Percentiles rank a stretch among this genome's conserved stretches.
Evolutionary conservation across 2,888 invertebrate genomes (phyloP).

Genomic region (Drosophila leonis): DNA sequence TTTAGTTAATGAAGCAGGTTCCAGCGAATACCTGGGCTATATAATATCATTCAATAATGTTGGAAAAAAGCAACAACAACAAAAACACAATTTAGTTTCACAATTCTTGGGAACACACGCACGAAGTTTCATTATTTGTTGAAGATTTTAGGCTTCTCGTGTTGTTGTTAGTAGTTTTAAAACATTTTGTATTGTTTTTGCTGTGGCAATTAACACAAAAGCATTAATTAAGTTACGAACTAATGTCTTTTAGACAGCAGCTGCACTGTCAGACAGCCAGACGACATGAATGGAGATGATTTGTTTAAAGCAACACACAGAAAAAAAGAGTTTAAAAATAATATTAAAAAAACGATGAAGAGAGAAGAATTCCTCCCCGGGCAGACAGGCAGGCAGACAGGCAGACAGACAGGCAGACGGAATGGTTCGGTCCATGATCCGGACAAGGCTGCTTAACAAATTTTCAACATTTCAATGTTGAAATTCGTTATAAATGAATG

Average conservation of each 20-base stretch:
- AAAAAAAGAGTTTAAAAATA: conserved; percentile 1
- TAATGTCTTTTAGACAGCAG: conserved; percentile 72
- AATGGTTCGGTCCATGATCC: conserved; percentile 21
- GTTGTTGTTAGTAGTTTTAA: conserved; percentile 22
- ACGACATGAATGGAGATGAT: conserved; percentile 73
- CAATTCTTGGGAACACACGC: conserved; percentile 10
- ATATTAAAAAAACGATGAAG: neutral
- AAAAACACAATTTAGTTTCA: conserved; percentile 1
- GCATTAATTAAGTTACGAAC: conserved; percentile 79
- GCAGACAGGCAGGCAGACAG: conserved; percentile 9
- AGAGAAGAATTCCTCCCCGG: conserved; percentile 42
- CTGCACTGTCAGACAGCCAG: conserved; percentile 73
- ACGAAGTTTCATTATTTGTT: conserved; percentile 30
- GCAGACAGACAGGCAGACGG: conserved; percentile 6
- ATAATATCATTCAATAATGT: conserved; percentile 9
- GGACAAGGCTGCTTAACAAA: conserved; percentile 49
- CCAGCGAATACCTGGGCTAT: conserved; percentile 2
- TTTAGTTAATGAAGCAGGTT: conserved; percentile 7
- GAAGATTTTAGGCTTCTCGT: conserved; percentile 10
- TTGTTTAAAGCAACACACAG: conserved; percentile 31
- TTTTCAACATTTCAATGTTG: conserved; percentile 70
- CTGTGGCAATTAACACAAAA: conserved; percentile 74
- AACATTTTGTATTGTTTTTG: conserved; percentile 40
- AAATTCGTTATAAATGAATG: conserved; percentile 77
- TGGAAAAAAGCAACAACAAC: neutral